These are phyloP conservation scores for Eristalinus sepulchralis DNA, from an alignment of 2,888 invertebrate genomes.

Conservation along the genomic window DNA sequence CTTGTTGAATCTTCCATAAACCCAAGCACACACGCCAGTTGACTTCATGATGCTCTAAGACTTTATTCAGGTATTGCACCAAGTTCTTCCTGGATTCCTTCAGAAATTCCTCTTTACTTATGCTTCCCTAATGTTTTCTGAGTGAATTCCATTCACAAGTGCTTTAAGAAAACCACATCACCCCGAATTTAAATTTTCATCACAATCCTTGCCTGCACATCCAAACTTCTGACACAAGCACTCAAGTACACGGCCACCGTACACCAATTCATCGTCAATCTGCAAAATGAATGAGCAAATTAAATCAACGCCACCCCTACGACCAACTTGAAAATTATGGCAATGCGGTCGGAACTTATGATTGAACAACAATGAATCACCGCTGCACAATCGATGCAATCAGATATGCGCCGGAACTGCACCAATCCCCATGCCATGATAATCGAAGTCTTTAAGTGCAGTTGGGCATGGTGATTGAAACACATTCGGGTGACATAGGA, in stretches of 20 bases:
- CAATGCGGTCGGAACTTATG: slow-evolving; percentile 59
- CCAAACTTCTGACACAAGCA: too few species aligned
- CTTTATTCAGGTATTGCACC: too few species aligned
- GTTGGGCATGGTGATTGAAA: slow-evolving; percentile 47
- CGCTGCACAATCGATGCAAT: slow-evolving; percentile 46
- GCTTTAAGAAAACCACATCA: too few species aligned
- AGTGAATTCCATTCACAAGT: too few species aligned
- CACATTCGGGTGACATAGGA: slow-evolving; percentile 32
- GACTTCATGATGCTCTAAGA: too few species aligned
- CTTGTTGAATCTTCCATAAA: too few species aligned
- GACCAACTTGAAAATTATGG: not conserved
- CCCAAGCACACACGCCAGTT: too few species aligned
- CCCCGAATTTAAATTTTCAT: too few species aligned
- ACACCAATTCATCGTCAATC: slow-evolving; percentile 18
- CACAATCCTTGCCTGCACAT: too few species aligned
- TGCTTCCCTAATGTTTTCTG: too few species aligned
- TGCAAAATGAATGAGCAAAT: slow-evolving; percentile 41
- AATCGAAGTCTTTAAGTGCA: slow-evolving; percentile 15
- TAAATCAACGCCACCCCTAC: not conserved
- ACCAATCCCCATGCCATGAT: not conserved
- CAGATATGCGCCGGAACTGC: not conserved
- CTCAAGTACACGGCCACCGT: not conserved
- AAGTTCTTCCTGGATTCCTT: too few species aligned
- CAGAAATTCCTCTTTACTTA: too few species aligned
- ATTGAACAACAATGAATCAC: slow-evolving; percentile 53